A percentile compares a stretch with the other conserved stretches of the same genome.
Evolutionary conservation across 2,113 vertebrate genomes (phyloP).

Genomic region (Emydura subglobosa): DNA sequence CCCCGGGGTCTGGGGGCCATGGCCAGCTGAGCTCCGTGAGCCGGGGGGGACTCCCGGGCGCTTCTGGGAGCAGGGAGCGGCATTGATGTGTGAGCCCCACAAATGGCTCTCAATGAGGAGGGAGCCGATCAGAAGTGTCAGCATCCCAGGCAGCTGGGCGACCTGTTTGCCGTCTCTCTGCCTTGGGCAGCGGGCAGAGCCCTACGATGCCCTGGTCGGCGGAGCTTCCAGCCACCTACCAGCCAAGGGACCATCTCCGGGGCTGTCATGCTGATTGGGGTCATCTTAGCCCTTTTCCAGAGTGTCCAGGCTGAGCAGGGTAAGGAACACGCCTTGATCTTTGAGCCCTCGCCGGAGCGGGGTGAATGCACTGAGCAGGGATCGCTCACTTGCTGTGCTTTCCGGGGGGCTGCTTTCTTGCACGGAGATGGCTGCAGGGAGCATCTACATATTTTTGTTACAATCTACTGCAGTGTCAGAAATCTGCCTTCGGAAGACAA

Average conservation of each 20-base stretch:
- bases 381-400: too few species aligned
- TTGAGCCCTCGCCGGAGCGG: not conserved
- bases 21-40: not conserved
- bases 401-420: not conserved
- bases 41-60: not conserved
- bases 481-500: not conserved
- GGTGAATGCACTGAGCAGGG: not conserved
- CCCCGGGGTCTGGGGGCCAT: not conserved
- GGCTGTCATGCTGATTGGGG: slow-evolving; percentile 25
- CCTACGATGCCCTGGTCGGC: not conserved
- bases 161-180: not conserved
- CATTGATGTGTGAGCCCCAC: not conserved
- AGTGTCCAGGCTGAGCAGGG: slow-evolving; percentile 43
- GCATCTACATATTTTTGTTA: not conserved
- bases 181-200: not conserved
- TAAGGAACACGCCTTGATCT: slow-evolving; percentile 25
- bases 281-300: slow-evolving; percentile 23
- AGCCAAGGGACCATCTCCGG: not conserved
- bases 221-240: not conserved
- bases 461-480: not conserved
- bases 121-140: not conserved
- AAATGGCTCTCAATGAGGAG: slow-evolving; percentile 30
- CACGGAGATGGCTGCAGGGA: not conserved
- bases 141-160: not conserved
- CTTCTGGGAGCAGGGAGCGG: not conserved